phyloP scores from a whole-genome alignment of 2,888 invertebrate genomes.

The Leucoptera coffeella region DNA sequence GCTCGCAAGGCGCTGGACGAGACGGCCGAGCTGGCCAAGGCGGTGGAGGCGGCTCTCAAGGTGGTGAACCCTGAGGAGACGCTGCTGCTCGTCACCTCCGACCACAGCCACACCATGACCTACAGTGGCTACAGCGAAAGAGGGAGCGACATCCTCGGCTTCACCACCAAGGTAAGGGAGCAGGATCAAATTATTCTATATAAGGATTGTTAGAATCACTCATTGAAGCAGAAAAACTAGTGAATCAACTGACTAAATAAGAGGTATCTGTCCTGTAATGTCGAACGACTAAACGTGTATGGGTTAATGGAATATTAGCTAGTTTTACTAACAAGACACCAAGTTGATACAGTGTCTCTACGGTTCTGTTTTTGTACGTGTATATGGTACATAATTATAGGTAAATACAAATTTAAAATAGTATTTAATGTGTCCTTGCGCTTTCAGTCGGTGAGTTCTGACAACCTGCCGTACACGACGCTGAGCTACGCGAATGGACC shows the following conservation, averaged over 20 bases:
- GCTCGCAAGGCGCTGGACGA: constrained; percentile 70
- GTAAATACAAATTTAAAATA: no score
- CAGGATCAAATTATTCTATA: neutral
- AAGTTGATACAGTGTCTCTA: no score
- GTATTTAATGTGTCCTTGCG: no score
- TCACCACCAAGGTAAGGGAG: constrained; percentile 20
- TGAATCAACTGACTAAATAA: no score
- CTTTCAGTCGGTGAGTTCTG: constrained; percentile 42
- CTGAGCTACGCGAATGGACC: constrained; percentile 73
- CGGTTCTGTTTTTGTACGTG: no score
- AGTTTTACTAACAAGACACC: no score
- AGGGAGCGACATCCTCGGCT: constrained; percentile 36
- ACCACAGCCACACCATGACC: constrained; percentile 74
- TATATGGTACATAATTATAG: no score
- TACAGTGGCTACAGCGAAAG: constrained; percentile 67
- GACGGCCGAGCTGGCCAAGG: constrained; percentile 69
- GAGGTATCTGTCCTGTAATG: no score
- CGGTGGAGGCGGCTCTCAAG: constrained; percentile 57
- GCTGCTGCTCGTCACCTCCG: constrained; percentile 72
- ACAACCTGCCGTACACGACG: constrained; percentile 57
- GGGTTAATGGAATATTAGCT: no score
- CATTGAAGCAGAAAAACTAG: no score
- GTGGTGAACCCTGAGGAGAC: constrained; percentile 64
- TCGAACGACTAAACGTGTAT: no score
- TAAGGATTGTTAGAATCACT: no score